Evolutionary conservation across 1,140 invertebrate species (phyloP).

Genomic region (Diabrotica virgifera): DNA sequence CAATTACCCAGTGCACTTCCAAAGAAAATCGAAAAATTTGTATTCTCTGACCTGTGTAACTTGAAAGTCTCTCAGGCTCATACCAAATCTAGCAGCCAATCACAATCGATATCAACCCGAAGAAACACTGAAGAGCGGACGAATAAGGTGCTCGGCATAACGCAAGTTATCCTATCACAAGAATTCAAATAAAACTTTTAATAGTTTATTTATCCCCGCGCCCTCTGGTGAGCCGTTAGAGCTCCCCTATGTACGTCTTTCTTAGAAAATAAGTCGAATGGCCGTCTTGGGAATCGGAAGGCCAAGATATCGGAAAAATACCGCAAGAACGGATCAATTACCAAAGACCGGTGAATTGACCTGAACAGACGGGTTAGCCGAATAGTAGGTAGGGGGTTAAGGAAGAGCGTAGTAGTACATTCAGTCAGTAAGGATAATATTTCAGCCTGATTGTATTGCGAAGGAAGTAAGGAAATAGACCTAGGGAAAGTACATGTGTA

Average conservation of each 20-base stretch:
- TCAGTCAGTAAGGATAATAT: neutral
- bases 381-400: neutral
- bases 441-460: neutral
- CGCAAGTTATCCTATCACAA: neutral
- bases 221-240: constrained; percentile 36
- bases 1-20: neutral
- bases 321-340: constrained; percentile 24
- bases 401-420: neutral
- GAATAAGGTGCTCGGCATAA: neutral
- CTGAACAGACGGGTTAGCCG: neutral
- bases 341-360: constrained; percentile 10
- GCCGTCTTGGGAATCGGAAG: constrained; percentile 29
- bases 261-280: constrained; percentile 24
- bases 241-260: constrained; percentile 18
- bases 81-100: neutral
- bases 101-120: neutral
- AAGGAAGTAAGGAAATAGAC: too few species aligned
- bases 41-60: constrained; percentile 2
- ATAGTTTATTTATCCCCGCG: constrained; percentile 31
- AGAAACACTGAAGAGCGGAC: neutral
- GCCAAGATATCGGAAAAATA: constrained; percentile 19
- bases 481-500: too few species aligned
- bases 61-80: neutral
- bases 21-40: neutral
- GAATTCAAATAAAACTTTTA: constrained; percentile 35